Evolutionary conservation across 2,113 vertebrate species (phyloP), one percentile per base, ranked within the genome.

Genomic region (Mormyrus iriodes): DNA sequence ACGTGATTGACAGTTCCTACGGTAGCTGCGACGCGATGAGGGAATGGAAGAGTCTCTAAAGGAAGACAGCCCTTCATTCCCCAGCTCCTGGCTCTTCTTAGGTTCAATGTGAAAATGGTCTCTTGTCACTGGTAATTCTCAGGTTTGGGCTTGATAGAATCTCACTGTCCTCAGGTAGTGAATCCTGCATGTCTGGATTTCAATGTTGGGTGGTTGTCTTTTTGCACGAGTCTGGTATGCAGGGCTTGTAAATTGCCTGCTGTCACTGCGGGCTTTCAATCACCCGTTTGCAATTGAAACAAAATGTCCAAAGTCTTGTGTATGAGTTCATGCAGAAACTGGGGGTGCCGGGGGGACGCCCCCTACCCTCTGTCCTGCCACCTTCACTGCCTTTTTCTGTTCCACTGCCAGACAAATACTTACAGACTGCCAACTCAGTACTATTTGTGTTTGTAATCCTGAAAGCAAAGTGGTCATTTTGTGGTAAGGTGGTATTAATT

Each of bases 401-500:
- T 42, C 35, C 15, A 7, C 35, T 31, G 27, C 69, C 76, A 8
- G 53, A 27, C 10, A 89, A 44, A 48, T 44, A 61, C 8, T 7
- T 84, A 19, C 1, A 7, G 73, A 21, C 35, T 17, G 21, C 88
- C 88, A 76, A 19, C 69, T 84, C 44, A 0, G 19, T 51, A 8
- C 46, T 52, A 46, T 89, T 86, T 65, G 39, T 46, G 89, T 92
- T 91, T 90, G 90, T 91, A 86, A 90, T 90, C 91, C 84, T 48
- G 69, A 94, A 91, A 94, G 91, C 89, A 89, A 93, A 91, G 92
- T 91, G 91, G 94, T 92, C 92, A 92, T 92, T 92, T 91, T 5
- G 52, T 90, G 93, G 92, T 90, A 94, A 91, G 88, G 88, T 90
- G 89, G 39, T 46, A 42, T 92, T 92, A 91, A 93, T 94, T 93